phyloP scores from a whole-genome alignment of 2,113 vertebrate genomes.

The Raphicerus campestris region DNA sequence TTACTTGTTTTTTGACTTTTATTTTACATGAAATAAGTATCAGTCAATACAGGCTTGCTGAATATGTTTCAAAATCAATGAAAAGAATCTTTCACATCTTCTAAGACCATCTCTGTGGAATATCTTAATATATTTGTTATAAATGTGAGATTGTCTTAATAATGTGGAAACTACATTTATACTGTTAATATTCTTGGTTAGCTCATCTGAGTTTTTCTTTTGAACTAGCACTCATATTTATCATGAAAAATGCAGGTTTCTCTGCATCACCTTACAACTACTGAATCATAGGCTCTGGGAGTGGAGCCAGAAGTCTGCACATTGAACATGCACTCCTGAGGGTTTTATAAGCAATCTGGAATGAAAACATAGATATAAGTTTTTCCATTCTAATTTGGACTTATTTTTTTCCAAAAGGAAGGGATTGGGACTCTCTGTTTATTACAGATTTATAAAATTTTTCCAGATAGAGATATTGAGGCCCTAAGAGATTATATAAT shows the following conservation, averaged over 20 bases:
- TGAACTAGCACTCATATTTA: neutral
- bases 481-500: neutral
- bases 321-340: neutral
- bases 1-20: neutral
- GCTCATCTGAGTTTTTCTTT: neutral
- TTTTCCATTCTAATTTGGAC: slow-evolving; percentile 26
- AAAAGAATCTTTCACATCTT: neutral
- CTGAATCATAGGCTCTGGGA: neutral
- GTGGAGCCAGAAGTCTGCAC: slow-evolving; percentile 10
- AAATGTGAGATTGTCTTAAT: neutral
- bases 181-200: neutral
- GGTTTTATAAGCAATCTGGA: slow-evolving; percentile 6
- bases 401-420: slow-evolving; percentile 9
- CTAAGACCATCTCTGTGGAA: neutral
- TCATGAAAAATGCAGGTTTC: slow-evolving; percentile 4
- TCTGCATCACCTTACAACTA: neutral
- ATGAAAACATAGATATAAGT: neutral
- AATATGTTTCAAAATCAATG: neutral
- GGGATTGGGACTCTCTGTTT: neutral
- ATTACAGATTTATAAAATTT: slow-evolving; percentile 28
- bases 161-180: neutral
- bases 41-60: neutral
- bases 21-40: neutral
- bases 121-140: neutral
- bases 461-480: neutral